Conservation (phyloP, 1,140 invertebrate genomes). For the Drosophila teissieri region DNA sequence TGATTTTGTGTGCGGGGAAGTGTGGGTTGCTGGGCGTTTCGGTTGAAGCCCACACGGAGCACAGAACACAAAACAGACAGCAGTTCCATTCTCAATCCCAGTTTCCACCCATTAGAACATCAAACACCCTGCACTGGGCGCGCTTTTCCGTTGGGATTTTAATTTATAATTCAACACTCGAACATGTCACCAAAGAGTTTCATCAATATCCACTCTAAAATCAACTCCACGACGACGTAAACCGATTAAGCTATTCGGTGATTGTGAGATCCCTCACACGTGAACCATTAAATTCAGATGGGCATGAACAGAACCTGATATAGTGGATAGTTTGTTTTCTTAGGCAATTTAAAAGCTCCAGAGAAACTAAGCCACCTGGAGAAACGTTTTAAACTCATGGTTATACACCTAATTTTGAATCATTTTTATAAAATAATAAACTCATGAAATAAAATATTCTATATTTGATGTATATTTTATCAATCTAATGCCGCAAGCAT, state of each 20-base stretch:
- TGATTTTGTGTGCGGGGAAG: conserved; percentile 30
- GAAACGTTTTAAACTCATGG: not conserved
- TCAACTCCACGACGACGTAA: conserved; percentile 19
- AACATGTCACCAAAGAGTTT: conserved; percentile 36
- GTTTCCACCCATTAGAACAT: conserved; percentile 25
- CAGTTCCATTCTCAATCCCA: conserved; percentile 48
- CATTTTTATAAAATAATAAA: too few species aligned
- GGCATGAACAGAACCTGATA: not conserved
- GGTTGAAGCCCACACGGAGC: conserved; percentile 35
- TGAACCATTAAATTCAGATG: not conserved
- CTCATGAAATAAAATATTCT: too few species aligned
- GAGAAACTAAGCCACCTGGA: not conserved
- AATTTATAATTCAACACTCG: conserved; percentile 61
- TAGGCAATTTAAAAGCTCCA: not conserved
- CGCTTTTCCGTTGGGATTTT: conserved; percentile 51
- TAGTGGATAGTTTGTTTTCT: not conserved
- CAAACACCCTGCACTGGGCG: conserved; percentile 28
- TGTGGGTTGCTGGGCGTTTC: conserved; percentile 6
- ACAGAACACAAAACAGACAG: conserved; percentile 44
- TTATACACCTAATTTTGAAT: not conserved
- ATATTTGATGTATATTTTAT: too few species aligned
- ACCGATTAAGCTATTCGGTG: conserved; percentile 34
- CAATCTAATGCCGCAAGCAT: too few species aligned
- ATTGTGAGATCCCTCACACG: not conserved
- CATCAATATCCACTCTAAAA: conserved; percentile 41